These are phyloP conservation scores for Drosophila pachea DNA, from an alignment of 1,140 invertebrate genomes.

Conservation along the genomic window DNA sequence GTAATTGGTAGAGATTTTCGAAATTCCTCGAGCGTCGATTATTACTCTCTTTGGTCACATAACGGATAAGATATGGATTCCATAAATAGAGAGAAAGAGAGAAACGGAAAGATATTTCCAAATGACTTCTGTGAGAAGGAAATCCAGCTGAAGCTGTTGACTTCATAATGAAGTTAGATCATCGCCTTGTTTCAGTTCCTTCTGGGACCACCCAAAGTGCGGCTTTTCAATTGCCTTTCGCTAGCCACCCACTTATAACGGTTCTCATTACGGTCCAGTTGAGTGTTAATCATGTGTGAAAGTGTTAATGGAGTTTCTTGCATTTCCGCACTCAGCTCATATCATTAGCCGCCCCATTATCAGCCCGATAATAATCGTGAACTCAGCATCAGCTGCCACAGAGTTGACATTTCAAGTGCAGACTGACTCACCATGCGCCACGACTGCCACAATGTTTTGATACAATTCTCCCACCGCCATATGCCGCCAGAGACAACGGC, in stretches of 20 bases:
- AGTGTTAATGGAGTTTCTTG: conserved; percentile 61
- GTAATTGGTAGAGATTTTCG: not conserved
- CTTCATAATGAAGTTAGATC: not conserved
- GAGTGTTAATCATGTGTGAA: conserved; percentile 47
- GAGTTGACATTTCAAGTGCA: conserved; percentile 77
- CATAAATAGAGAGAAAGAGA: no score
- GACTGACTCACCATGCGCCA: conserved; percentile 37
- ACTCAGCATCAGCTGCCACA: conserved; percentile 67
- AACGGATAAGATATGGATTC: not conserved
- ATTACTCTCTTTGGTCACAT: not conserved
- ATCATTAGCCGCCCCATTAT: conserved; percentile 6
- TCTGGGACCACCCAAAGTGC: not conserved
- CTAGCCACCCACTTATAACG: conserved; percentile 7
- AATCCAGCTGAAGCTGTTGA: not conserved
- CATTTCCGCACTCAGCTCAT: conserved; percentile 10
- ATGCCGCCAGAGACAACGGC: conserved; percentile 36
- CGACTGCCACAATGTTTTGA: conserved; percentile 62
- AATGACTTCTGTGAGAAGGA: no score
- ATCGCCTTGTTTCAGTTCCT: not conserved
- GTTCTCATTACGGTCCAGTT: conserved; percentile 37
- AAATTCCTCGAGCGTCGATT: not conserved
- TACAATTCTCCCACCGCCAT: conserved; percentile 73
- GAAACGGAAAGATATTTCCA: no score
- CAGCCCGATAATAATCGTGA: conserved; percentile 13
- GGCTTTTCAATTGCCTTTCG: not conserved